A percentile compares a stretch with the other conserved stretches of the same genome.
These are phyloP conservation scores for Misgurnus anguillicaudatus DNA, from an alignment of 2,113 vertebrate genomes.

Conservation along the genomic window DNA sequence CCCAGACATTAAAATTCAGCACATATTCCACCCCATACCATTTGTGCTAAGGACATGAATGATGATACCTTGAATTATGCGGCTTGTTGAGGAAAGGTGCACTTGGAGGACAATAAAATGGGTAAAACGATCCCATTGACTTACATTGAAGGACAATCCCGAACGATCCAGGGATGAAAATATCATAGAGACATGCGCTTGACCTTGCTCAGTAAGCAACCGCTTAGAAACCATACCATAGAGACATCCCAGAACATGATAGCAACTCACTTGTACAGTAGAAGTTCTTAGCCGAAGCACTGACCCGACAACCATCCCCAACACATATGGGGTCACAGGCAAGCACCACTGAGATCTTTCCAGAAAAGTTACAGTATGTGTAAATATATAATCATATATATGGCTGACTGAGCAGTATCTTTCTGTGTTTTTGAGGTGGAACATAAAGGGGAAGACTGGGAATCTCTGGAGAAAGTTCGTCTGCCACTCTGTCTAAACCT, in stretches of 20 bases:
- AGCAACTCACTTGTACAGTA: too few relatives aligned
- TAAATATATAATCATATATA: too few relatives aligned
- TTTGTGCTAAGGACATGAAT: not conserved
- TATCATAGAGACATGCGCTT: not conserved
- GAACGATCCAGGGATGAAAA: not conserved
- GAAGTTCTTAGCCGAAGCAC: not conserved
- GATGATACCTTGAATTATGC: not conserved
- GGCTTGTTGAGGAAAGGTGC: not conserved
- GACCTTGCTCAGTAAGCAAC: not conserved
- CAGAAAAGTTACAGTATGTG: not conserved
- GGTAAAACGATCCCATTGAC: not conserved
- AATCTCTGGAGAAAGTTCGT: conserved; percentile 86
- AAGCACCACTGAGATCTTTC: not conserved
- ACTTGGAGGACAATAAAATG: not conserved
- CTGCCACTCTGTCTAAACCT: conserved; percentile 88
- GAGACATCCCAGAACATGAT: not conserved
- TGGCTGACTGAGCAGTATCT: too few relatives aligned
- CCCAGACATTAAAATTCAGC: not conserved
- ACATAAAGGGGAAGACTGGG: conserved; percentile 80
- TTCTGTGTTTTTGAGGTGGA: conserved; percentile 72
- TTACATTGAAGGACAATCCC: not conserved
- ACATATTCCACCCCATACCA: too few relatives aligned
- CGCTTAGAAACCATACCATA: not conserved
- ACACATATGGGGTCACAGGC: not conserved
- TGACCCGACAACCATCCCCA: not conserved